Base-by-base conservation (phyloP, 2,113 vertebrate species). In the Platysternon megacephalum region DNA sequence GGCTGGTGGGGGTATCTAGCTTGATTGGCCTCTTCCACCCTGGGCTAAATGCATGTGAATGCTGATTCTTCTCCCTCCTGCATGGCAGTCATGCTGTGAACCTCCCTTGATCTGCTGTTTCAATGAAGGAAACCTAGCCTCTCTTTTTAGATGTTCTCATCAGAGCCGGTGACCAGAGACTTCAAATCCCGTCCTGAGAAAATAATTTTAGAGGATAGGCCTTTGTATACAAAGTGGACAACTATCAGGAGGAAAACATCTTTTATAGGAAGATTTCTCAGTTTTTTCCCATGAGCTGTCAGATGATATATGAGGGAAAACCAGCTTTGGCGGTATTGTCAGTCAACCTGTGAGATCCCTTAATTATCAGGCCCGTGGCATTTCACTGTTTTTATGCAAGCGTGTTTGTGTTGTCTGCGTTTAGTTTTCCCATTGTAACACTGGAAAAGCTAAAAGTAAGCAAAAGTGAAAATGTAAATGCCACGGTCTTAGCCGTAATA, bases 391-490 rank as follows among this genome's bases (percentile, higher is more conserved):
- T 49, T 93, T 96, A 85, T 91, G 26, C 49, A 86, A 61, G 29
- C 74, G 0, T 93, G 65, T 97, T 96, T 97, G 90, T 95, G 86
- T 96, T 95, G 52, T 91, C 79, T 95, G 93, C 90, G 85, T 96
- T 97, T 95, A 93, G 91, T 97, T 96, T 96, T 95, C 97, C 93
- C 89, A 89, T 80, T 97, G 95, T 95, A 95, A 91, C 97, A 93
- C 82, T 92, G 88, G 92, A 94, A 96, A 95, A 96, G 93, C 94
- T 95, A 93, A 97, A 96, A 95, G 94, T 84, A 95, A 96, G 95
- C 93, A 92, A 86, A 93, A 96, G 93, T 96, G 95, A 84, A 93
- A 97, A 97, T 93, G 95, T 97, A 97, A 97, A 97, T 97, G 96
- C 93, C 95, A 97, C 91, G 92, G 91, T 96, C 92, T 97, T 97